phyloP scores from a whole-genome alignment of 2,888 invertebrate genomes.

The Caenorhabditis becei region DNA sequence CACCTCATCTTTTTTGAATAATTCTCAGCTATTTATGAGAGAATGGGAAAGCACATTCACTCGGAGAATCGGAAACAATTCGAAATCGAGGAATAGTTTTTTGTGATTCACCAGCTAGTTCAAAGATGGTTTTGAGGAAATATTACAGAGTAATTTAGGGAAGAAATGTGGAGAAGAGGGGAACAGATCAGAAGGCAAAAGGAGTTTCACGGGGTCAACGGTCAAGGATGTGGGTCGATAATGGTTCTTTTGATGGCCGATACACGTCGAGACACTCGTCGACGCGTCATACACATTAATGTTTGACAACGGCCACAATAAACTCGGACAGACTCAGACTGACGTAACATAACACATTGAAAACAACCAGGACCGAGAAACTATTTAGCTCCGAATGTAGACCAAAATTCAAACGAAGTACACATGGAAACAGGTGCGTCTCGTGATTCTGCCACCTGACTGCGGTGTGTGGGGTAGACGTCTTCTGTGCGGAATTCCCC shows the following conservation, averaged over 20 bases:
- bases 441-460: not conserved
- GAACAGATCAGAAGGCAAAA: too few relatives aligned
- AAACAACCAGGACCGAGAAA: not conserved
- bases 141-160: too few relatives aligned
- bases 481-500: not conserved
- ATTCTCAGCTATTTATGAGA: conserved; percentile 14
- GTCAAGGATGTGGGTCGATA: conserved; percentile 9
- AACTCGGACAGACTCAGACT: conserved; percentile 13
- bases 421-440: conserved; percentile 16
- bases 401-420: not conserved
- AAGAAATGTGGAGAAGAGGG: too few relatives aligned
- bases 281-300: conserved; percentile 37
- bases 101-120: too few relatives aligned
- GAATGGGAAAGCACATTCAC: not conserved
- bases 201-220: conserved; percentile 12
- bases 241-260: conserved; percentile 27
- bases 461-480: not conserved
- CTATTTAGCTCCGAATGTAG: not conserved
- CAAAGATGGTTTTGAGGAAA: too few relatives aligned
- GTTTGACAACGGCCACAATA: conserved; percentile 43
- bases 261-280: conserved; percentile 27
- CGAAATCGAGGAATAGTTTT: too few relatives aligned
- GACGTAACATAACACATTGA: not conserved
- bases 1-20: conserved; percentile 23
- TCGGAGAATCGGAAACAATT: not conserved